phyloP scores from a whole-genome alignment of 1,140 invertebrate genomes.

The Gyrodactylus salaris region DNA sequence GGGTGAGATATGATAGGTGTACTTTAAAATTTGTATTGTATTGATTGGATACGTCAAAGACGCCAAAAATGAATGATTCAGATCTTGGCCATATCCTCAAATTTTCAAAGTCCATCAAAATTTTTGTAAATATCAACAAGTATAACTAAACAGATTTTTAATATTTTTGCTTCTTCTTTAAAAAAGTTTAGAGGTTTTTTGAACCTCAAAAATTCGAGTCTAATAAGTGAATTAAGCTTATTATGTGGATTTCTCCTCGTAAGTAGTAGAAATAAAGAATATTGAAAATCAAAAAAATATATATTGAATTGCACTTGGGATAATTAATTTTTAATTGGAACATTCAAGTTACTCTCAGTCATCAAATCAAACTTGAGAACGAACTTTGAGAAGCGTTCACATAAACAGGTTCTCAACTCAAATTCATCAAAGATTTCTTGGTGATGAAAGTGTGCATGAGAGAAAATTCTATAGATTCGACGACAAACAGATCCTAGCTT shows the following conservation, averaged over 20 bases:
- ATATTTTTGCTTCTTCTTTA: not conserved
- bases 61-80: not conserved
- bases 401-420: conserved; percentile 30
- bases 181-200: no score
- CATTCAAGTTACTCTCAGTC: not conserved
- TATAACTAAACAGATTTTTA: not conserved
- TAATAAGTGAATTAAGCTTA: no score
- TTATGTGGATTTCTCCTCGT: no score
- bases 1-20: not conserved
- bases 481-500: conserved; percentile 90
- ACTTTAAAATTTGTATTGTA: no score
- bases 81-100: not conserved
- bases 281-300: no score
- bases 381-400: not conserved
- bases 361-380: not conserved
- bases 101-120: not conserved
- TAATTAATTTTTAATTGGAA: not conserved
- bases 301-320: no score
- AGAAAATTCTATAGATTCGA: conserved; percentile 92
- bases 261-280: no score
- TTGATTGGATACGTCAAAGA: not conserved
- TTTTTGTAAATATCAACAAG: not conserved
- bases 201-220: no score
- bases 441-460: conserved; percentile 96
- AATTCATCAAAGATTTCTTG: conserved; percentile 79